Evolutionary conservation across 2,113 vertebrate genomes (phyloP).

Genomic region (Anolis sagrei): DNA sequence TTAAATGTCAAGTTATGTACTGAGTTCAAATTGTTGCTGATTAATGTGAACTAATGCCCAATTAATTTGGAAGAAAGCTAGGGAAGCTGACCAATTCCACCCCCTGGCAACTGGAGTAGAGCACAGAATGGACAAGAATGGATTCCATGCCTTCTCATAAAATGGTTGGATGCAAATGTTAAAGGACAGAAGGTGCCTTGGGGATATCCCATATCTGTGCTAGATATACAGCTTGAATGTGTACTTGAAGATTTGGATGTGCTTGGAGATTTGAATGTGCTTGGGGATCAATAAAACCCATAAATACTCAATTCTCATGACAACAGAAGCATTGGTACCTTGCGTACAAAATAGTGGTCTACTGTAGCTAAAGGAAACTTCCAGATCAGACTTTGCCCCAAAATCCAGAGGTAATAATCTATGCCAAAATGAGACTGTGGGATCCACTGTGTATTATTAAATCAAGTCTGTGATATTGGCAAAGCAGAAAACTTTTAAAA

Average conservation of each 20-base stretch:
- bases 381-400: no score
- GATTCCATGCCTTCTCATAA: neutral
- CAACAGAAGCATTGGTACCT: neutral
- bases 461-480: neutral
- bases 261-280: neutral
- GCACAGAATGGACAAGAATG: neutral
- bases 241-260: neutral
- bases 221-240: neutral
- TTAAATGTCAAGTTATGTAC: neutral
- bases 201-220: neutral
- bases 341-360: no score
- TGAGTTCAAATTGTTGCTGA: neutral
- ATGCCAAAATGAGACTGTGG: neutral
- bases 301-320: neutral
- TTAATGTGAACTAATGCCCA: neutral
- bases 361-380: neutral
- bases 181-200: neutral
- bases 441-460: neutral
- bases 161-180: neutral
- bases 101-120: neutral
- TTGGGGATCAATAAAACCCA: neutral
- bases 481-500: neutral
- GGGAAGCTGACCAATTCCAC: neutral
- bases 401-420: neutral
- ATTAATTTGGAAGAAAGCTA: neutral